Base-by-base conservation (phyloP, 2,797 vertebrate species). In the Pseudochirops corinnae region DNA sequence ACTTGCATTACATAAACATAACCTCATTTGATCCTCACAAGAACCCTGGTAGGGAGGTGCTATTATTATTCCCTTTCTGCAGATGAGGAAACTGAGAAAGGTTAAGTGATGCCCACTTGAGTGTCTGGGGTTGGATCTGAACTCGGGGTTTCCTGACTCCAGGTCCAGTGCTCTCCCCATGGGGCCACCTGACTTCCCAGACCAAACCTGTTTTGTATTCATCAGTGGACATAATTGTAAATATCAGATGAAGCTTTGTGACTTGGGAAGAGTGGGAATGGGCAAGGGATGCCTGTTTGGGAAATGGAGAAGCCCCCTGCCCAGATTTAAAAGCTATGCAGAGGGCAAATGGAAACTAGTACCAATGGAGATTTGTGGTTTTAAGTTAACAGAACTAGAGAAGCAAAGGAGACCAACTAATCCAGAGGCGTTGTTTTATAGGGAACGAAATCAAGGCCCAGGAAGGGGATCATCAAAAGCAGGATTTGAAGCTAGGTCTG, bases 281-380 rank as follows among this genome's bases (percentile, higher is more conserved):
- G 50, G 24, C 39, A 56, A 92, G 11, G 93, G 0, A 62, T 18
- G n/a, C 55, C 62, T 90, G 5, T 29, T 67, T 91, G 3, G 74
- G 74, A 13, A 93, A 92, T 46, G 14, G 57, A 12, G 55, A 57
- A 93, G 91, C 82, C 16, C 1, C 13, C 62, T 87, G 7, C 93
- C 95, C 67, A 93, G 16, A 53, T 93, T 91, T 91, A 57, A 91
- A 92, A 94, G 14, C 53, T 90, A 91, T 92, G 3, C n/a, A 31
- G 52, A 9, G 5, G 39, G 5, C 53, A 12, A 55, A 28, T 11
- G 7, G 91, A 94, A 96, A 39, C 18, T 46, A 29, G n/a, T 46
- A 11, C 31, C 67, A 74, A 93, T 60, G 56, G 56, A 92, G 94
- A 91, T 93, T 46, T 55, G 87, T 3, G n/a, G 56, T 56, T 91